phyloP scores from a whole-genome alignment of 1,140 invertebrate species.

The Sinonovacula constricta region DNA sequence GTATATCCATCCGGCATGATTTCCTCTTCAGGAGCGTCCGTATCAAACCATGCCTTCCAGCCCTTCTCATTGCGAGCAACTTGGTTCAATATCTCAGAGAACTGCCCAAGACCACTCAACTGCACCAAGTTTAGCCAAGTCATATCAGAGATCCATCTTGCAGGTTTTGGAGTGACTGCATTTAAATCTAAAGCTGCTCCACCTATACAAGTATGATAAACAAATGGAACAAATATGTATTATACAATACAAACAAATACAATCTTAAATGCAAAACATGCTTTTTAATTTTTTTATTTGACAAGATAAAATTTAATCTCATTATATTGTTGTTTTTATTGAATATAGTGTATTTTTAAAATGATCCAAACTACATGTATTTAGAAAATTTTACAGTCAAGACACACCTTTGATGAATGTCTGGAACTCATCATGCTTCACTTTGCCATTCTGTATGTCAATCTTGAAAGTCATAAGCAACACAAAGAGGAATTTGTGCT shows the following conservation, averaged over 20 bases:
- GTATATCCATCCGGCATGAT: slow-evolving; percentile 94
- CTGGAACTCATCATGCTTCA: slow-evolving; percentile 94
- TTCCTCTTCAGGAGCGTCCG: slow-evolving; percentile 93
- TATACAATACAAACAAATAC: too few relatives aligned
- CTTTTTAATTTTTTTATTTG: too few relatives aligned
- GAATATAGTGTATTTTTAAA: too few relatives aligned
- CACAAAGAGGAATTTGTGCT: slow-evolving; percentile 95
- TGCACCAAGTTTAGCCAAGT: slow-evolving; percentile 98
- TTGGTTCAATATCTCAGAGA: slow-evolving; percentile 88
- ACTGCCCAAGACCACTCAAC: slow-evolving; percentile 90
- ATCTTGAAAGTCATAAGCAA: slow-evolving; percentile 97
- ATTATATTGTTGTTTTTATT: too few relatives aligned
- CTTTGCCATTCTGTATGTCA: slow-evolving; percentile 85
- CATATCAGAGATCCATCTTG: slow-evolving; percentile 96
- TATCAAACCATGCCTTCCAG: slow-evolving; percentile 96
- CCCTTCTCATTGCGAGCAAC: slow-evolving; percentile 87
- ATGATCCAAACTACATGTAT: too few relatives aligned
- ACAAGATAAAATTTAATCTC: too few relatives aligned
- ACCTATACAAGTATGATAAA: slow-evolving; percentile 78
- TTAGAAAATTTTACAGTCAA: too few relatives aligned
- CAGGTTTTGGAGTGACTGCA: slow-evolving; percentile 94
- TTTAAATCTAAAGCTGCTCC: slow-evolving; percentile 96
- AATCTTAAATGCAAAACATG: too few relatives aligned
- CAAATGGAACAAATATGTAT: too few relatives aligned
- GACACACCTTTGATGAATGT: slow-evolving; percentile 94